Percentiles rank a stretch among this genome's conserved stretches.
Evolutionary conservation across 2,888 invertebrate genomes (phyloP).

Genomic region (Xanthia icteritia): DNA sequence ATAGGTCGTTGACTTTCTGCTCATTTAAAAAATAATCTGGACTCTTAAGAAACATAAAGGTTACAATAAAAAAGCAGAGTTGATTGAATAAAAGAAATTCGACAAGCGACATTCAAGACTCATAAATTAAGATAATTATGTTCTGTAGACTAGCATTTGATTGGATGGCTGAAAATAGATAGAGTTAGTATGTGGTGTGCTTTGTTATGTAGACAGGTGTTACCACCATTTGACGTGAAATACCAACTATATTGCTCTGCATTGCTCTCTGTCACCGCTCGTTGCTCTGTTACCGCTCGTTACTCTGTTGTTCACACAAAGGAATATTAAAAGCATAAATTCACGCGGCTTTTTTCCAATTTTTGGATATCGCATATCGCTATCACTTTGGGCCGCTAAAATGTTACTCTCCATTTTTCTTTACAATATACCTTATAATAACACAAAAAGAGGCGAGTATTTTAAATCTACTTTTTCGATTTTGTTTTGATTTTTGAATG

Average conservation of each 20-base stretch:
- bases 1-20: not conserved
- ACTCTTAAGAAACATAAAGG: no score
- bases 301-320: conserved; percentile 62
- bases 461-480: not conserved
- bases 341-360: conserved; percentile 72
- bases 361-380: conserved; percentile 65
- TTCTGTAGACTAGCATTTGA: not conserved
- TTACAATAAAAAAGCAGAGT: no score
- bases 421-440: not conserved
- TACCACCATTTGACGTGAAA: conserved; percentile 5
- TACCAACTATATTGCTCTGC: conserved; percentile 28
- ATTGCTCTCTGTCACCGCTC: conserved; percentile 19
- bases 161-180: not conserved
- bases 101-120: not conserved
- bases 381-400: conserved; percentile 56
- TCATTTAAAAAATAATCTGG: no score
- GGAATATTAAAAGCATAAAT: conserved; percentile 78
- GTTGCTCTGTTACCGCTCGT: conserved; percentile 30
- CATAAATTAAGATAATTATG: not conserved
- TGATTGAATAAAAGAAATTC: not conserved
- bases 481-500: not conserved
- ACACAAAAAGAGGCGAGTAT: not conserved
- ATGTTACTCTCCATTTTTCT: conserved; percentile 29
- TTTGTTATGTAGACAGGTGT: conserved; percentile 5
- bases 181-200: not conserved